Evolutionary conservation across 2,888 invertebrate genomes (phyloP).

Genomic region (Thalpophila matura): DNA sequence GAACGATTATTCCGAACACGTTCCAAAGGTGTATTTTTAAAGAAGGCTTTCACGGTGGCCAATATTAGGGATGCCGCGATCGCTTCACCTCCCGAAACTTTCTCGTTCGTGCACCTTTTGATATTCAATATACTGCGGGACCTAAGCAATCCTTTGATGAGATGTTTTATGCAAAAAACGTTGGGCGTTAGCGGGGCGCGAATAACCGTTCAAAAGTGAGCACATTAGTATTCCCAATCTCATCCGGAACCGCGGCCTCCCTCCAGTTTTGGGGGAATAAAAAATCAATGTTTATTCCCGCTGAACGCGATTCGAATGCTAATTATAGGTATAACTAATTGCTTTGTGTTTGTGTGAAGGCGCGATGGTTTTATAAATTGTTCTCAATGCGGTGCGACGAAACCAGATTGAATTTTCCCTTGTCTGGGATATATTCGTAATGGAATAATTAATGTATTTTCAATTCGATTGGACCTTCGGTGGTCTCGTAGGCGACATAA

Average conservation of each 20-base stretch:
- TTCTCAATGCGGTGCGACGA: constrained; percentile 64
- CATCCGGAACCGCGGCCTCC: constrained; percentile 78
- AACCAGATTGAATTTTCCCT: constrained; percentile 69
- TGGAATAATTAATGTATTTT: constrained; percentile 67
- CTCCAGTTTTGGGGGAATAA: constrained; percentile 88
- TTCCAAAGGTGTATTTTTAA: constrained; percentile 89
- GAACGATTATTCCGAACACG: constrained; percentile 86
- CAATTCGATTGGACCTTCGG: constrained; percentile 57
- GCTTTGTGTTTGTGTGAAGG: constrained; percentile 83
- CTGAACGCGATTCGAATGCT: constrained; percentile 87
- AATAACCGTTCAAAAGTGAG: constrained; percentile 90
- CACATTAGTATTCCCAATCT: constrained; percentile 89
- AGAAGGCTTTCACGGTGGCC: constrained; percentile 86
- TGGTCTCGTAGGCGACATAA: constrained; percentile 16
- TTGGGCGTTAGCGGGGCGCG: constrained; percentile 88
- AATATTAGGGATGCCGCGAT: constrained; percentile 84
- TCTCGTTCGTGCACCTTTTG: constrained; percentile 88
- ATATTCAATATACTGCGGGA: constrained; percentile 90
- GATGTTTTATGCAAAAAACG: constrained; percentile 91
- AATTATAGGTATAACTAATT: constrained; percentile 88
- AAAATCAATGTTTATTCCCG: constrained; percentile 90
- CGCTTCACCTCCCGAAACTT: constrained; percentile 83
- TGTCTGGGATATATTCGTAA: constrained; percentile 62
- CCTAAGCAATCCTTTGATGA: constrained; percentile 91
- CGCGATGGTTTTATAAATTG: constrained; percentile 75